Percentiles rank a stretch among this genome's conserved stretches.
Evolutionary conservation across 2,113 vertebrate genomes (phyloP).

Genomic region (Mus musculus): GRCm39 chrX:99947501-99948000

Average conservation of each 20-base stretch:
- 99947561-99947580: background rate
- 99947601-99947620: background rate
- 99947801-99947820: background rate
- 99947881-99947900: no score
- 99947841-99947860: no score
- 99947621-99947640: background rate
- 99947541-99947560: background rate
- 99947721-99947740: background rate
- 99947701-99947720: background rate
- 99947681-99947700: background rate
- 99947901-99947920: no score
- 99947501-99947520: background rate
- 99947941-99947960: no score
- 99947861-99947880: no score
- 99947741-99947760: background rate
- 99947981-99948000: no score
- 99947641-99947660: background rate
- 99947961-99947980: no score
- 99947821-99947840: background rate
- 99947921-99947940: no score
- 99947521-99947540: background rate
- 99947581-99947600: background rate
- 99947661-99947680: background rate
- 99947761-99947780: background rate
- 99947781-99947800: background rate